A percentile compares a stretch with the other conserved stretches of the same genome.
phyloP scores from a whole-genome alignment of 2,797 vertebrate genomes.

The Harpagifer antarcticus region DNA sequence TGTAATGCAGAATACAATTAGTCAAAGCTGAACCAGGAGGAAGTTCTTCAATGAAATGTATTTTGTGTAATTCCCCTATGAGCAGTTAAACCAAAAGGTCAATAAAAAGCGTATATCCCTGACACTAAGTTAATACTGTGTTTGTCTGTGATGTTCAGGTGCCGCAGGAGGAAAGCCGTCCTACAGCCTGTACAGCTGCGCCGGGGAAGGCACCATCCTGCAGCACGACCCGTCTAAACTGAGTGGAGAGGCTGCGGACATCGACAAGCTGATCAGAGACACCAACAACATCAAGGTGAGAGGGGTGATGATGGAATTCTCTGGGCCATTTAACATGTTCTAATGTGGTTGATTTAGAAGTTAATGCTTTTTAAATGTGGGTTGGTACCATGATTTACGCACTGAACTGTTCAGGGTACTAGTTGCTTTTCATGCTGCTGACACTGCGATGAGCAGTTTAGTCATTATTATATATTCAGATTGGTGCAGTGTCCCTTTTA shows the following conservation, averaged over 20 bases:
- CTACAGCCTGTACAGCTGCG: slow-evolving; percentile 94
- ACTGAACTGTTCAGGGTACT: neutral
- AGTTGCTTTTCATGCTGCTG: neutral
- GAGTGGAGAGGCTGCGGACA: slow-evolving; percentile 89
- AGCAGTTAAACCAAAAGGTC: neutral
- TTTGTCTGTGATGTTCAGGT: slow-evolving; percentile 67
- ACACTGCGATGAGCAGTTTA: neutral
- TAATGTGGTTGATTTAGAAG: neutral
- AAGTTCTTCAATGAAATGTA: too few species aligned
- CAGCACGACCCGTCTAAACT: slow-evolving; percentile 94
- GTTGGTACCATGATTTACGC: neutral
- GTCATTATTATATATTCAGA: neutral
- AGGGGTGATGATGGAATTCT: too few species aligned
- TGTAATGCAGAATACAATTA: too few species aligned
- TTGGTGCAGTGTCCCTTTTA: neutral
- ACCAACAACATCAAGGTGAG: slow-evolving; percentile 93
- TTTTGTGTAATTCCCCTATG: neutral
- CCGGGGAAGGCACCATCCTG: slow-evolving; percentile 93
- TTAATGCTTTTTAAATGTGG: neutral
- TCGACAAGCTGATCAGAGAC: slow-evolving; percentile 92
- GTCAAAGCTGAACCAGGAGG: too few species aligned
- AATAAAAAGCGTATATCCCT: neutral
- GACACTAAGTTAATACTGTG: neutral
- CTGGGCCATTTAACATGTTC: neutral
- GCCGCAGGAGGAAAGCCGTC: slow-evolving; percentile 84